Evolutionary conservation across 2,888 invertebrate species (phyloP).

Genomic region (Corythucha ciliata): DNA sequence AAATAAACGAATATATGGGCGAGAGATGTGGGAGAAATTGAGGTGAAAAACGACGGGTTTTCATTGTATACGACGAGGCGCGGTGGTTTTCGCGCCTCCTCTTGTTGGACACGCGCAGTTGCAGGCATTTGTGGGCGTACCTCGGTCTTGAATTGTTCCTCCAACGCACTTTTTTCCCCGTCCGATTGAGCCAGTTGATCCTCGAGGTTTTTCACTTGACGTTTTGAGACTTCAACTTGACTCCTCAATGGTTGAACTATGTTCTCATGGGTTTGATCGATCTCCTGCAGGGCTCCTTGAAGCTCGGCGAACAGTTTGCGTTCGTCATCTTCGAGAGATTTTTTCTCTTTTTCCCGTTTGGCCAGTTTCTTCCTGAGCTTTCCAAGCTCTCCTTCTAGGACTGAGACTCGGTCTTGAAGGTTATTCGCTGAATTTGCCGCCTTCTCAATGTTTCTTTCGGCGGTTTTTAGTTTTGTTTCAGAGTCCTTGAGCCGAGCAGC

Average conservation of each 20-base stretch:
- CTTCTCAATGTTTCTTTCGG: not conserved
- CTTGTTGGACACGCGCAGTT: not conserved
- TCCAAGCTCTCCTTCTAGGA: slow-evolving; percentile 47
- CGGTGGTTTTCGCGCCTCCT: not conserved
- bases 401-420: slow-evolving; percentile 40
- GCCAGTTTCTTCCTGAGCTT: slow-evolving; percentile 47
- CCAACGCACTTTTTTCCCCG: slow-evolving; percentile 45
- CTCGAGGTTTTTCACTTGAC: slow-evolving; percentile 43
- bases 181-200: slow-evolving; percentile 46
- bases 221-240: slow-evolving; percentile 42
- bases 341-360: slow-evolving; percentile 33
- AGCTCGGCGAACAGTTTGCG: slow-evolving; percentile 46
- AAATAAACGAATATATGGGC: slow-evolving; percentile 30
- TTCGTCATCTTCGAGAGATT: slow-evolving; percentile 44
- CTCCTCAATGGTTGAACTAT: slow-evolving; percentile 42
- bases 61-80: slow-evolving; percentile 12
- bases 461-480: slow-evolving; percentile 44
- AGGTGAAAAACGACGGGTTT: slow-evolving; percentile 13
- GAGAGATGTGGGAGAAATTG: slow-evolving; percentile 16
- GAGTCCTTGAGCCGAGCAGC: slow-evolving; percentile 47
- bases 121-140: slow-evolving; percentile 14
- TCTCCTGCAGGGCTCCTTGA: slow-evolving; percentile 45
- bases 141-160: slow-evolving; percentile 43
- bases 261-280: slow-evolving; percentile 43
- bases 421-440: slow-evolving; percentile 16